Evolutionary conservation across 2,888 invertebrate genomes (phyloP).

Genomic region (Lottia scabra): DNA sequence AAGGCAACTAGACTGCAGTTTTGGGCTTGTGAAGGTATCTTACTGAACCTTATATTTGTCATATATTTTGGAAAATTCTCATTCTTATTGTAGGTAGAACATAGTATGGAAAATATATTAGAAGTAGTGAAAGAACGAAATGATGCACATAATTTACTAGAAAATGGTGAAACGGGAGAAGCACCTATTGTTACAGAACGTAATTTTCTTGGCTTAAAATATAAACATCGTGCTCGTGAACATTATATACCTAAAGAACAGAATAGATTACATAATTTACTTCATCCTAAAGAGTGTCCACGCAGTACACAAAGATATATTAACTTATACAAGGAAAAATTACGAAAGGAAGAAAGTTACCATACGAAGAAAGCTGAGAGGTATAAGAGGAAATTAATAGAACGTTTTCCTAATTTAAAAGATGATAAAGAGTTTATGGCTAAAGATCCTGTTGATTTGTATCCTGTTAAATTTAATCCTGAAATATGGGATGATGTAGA

Average conservation of each 20-base stretch:
- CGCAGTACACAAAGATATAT: conserved; percentile 35
- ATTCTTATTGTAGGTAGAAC: conserved; percentile 76
- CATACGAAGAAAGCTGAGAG: neutral
- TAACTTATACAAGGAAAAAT: conserved; percentile 45
- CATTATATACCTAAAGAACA: conserved; percentile 42
- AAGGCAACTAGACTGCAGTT: no score
- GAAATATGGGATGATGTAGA: no score
- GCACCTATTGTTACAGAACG: conserved; percentile 33
- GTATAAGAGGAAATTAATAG: conserved; percentile 10
- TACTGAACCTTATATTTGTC: neutral
- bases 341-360: conserved; percentile 18
- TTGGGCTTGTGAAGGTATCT: no score
- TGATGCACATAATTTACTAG: conserved; percentile 86
- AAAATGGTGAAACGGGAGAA: conserved; percentile 71
- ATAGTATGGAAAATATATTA: conserved; percentile 95
- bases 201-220: conserved; percentile 51
- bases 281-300: conserved; percentile 28
- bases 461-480: no score
- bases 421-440: conserved; percentile 14
- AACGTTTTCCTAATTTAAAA: conserved; percentile 38
- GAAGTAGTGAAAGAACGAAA: conserved; percentile 92
- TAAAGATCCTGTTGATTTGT: no score
- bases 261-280: conserved; percentile 35
- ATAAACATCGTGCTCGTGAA: conserved; percentile 34
- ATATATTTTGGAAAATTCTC: neutral